Evolutionary conservation across 1,140 invertebrate genomes (phyloP).

Genomic region (Lordiphosa clarofinis): DNA sequence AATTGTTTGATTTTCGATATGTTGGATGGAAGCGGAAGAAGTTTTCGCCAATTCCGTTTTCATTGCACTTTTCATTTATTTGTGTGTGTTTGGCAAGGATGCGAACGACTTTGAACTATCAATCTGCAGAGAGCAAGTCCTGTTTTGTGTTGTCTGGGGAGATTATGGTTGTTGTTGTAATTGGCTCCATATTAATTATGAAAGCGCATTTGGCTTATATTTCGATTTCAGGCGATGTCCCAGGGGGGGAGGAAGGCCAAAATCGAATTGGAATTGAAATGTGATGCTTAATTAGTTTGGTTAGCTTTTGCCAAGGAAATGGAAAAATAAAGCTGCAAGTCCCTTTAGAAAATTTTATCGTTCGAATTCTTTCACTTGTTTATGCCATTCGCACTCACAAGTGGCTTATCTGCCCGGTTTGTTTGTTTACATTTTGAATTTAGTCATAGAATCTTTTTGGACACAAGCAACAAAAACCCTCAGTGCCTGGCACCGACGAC

Average conservation of each 20-base stretch:
- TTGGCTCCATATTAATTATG: slow-evolving; percentile 74
- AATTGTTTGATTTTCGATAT: slow-evolving; percentile 77
- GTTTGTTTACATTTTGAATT: slow-evolving; percentile 28
- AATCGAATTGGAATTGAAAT: slow-evolving; percentile 66
- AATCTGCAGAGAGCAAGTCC: slow-evolving; percentile 30
- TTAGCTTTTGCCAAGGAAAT: slow-evolving; percentile 40
- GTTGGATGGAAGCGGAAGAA: slow-evolving; percentile 10
- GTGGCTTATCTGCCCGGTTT: no score
- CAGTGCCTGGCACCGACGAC: slow-evolving; percentile 46
- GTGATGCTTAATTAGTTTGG: slow-evolving; percentile 76
- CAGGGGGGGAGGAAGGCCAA: slow-evolving; percentile 13
- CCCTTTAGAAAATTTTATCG: no score
- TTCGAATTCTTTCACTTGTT: not conserved
- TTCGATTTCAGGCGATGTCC: slow-evolving; percentile 50
- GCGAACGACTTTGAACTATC: slow-evolving; percentile 57
- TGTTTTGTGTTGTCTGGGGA: slow-evolving; percentile 28
- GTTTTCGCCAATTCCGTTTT: slow-evolving; percentile 36
- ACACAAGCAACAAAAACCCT: slow-evolving; percentile 22
- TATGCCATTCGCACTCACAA: not conserved
- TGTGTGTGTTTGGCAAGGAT: slow-evolving; percentile 25
- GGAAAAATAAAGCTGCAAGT: slow-evolving; percentile 24
- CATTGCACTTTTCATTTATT: slow-evolving; percentile 55
- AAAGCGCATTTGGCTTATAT: slow-evolving; percentile 76
- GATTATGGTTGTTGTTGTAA: slow-evolving; percentile 32
- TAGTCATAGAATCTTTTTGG: slow-evolving; percentile 15